These are phyloP conservation scores for Taeniopygia guttata DNA, from an alignment of 2,797 vertebrate species.

Conservation along the genomic window DNA sequence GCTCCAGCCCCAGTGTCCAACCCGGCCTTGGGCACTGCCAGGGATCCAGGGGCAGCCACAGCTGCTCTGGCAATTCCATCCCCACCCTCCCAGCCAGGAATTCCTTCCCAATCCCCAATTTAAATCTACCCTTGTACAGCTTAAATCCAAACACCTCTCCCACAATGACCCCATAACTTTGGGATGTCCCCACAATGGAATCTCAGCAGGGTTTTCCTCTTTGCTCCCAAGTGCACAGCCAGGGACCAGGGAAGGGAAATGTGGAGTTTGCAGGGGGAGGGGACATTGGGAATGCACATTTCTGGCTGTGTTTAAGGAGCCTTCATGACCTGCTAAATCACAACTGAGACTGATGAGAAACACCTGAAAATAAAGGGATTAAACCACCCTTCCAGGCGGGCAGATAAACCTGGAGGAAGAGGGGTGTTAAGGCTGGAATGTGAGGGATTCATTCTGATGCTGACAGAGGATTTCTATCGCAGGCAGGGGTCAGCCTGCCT, in stretches of 20 bases:
- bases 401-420: too few species aligned
- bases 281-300: background rate
- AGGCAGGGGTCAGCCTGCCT: background rate
- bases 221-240: rapidly evolving
- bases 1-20: background rate
- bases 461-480: background rate
- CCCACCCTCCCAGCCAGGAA: background rate
- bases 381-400: rapidly evolving
- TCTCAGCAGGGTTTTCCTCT: background rate
- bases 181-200: rapidly evolving
- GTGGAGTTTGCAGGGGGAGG: background rate
- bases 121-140: background rate
- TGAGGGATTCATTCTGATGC: background rate
- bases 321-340: background rate
- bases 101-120: background rate
- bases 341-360: background rate
- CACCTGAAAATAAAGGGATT: background rate
- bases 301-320: background rate
- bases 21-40: background rate
- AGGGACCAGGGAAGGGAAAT: background rate
- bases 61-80: background rate
- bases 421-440: rapidly evolving
- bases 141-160: background rate
- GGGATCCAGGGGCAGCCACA: background rate
- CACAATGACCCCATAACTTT: rapidly evolving